Conservation (phyloP, 2,888 invertebrate genomes). For the Heliconius charithonia region DNA sequence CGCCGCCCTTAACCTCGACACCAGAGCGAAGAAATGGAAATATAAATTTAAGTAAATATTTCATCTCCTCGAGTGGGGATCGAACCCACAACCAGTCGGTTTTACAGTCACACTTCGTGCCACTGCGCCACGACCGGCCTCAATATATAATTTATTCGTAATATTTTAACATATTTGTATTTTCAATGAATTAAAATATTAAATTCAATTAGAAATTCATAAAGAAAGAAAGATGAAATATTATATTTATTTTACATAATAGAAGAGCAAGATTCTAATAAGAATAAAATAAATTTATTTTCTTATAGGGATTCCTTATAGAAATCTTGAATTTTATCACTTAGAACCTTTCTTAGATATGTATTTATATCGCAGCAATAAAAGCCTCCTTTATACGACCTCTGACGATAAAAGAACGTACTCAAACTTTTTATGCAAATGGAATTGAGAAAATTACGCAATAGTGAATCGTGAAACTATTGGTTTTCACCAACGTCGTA, state of each 20-base stretch:
- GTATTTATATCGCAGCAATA: background rate
- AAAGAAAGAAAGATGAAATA: background rate
- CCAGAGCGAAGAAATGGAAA: too few species aligned
- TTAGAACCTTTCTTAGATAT: background rate
- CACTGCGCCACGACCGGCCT: too few species aligned
- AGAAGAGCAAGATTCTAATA: background rate
- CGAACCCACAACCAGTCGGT: too few species aligned
- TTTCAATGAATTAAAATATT: background rate
- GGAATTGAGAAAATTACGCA: constrained; percentile 5
- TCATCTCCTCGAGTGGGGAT: too few species aligned
- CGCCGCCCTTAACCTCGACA: too few species aligned
- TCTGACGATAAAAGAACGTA: constrained; percentile 1
- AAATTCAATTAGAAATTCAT: background rate
- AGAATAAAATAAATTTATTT: background rate
- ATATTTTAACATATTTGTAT: background rate
- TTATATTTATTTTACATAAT: background rate
- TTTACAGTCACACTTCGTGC: too few species aligned
- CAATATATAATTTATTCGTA: background rate
- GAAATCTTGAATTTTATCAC: background rate
- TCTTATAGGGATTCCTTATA: background rate
- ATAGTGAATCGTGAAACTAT: background rate
- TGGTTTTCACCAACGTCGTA: background rate
- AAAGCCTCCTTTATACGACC: constrained; percentile 7
- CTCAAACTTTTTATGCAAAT: background rate
- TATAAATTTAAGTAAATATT: too few species aligned